These are phyloP conservation scores for Tachyglossus aculeatus DNA, from an alignment of 2,797 vertebrate genomes.

Conservation along the genomic window DNA sequence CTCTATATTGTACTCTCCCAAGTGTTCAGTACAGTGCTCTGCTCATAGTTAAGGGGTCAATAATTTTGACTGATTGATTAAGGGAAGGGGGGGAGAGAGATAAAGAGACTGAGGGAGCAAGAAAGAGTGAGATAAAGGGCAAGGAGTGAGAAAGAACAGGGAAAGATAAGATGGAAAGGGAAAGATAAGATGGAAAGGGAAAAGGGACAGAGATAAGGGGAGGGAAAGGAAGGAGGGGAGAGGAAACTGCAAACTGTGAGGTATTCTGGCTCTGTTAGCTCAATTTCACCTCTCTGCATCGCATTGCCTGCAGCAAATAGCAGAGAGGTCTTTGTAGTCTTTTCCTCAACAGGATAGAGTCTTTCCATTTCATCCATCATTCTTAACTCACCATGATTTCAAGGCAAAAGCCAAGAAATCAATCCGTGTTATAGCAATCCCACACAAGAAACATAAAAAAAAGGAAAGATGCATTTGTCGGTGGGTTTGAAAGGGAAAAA, in stretches of 20 bases:
- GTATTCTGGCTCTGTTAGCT: not conserved
- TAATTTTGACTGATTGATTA: no score
- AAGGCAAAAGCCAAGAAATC: not conserved
- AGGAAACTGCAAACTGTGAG: not conserved
- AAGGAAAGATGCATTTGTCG: not conserved
- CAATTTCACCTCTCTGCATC: not conserved
- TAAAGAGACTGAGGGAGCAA: no score
- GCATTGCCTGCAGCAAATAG: not conserved
- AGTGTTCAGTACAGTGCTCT: no score
- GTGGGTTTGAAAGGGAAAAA: not conserved
- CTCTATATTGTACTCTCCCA: no score
- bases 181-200: not conserved
- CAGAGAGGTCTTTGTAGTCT: not conserved
- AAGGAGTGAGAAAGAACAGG: no score
- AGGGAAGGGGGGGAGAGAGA: no score
- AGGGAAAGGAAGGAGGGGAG: not conserved
- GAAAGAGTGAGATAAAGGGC: no score
- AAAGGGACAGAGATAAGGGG: not conserved
- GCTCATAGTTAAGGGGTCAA: no score
- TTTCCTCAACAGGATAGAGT: not conserved
- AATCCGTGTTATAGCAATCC: rapidly evolving
- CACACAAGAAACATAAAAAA: rapidly evolving
- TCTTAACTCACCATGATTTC: rapidly evolving
- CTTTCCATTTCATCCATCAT: not conserved
- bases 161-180: not conserved